phyloP scores from a whole-genome alignment of 2,797 vertebrate species.

The Mormyrus hasselquistii region DNA sequence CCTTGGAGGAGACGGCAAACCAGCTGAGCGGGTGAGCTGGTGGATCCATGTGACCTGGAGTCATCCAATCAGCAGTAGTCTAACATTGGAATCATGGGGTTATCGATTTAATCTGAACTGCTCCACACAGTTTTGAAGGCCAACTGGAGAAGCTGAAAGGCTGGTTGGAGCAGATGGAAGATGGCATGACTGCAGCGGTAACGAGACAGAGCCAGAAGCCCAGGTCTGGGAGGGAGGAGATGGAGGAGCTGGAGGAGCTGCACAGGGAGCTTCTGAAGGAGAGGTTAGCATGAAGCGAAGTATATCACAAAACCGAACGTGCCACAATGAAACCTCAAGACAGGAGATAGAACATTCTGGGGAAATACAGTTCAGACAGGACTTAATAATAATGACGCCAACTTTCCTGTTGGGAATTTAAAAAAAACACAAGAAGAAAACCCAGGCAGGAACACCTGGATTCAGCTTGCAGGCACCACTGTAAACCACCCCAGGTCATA shows the following conservation, averaged over 20 bases:
- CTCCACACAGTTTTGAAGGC: slow-evolving; percentile 71
- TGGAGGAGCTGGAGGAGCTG: slow-evolving; percentile 79
- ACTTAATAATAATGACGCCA: not conserved
- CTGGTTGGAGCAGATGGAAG: slow-evolving; percentile 81
- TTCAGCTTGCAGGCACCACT: not conserved
- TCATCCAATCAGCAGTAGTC: not conserved
- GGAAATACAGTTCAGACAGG: not conserved
- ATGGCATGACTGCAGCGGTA: slow-evolving; percentile 70
- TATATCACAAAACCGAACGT: not conserved
- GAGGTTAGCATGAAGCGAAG: slow-evolving; percentile 59
- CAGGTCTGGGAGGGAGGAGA: slow-evolving; percentile 69
- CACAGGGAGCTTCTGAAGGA: slow-evolving; percentile 74
- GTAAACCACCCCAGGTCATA: not conserved
- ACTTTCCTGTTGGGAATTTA: not conserved
- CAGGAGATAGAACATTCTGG: not conserved
- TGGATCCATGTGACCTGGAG: not conserved
- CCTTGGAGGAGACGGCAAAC: slow-evolving; percentile 72
- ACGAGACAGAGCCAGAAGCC: slow-evolving; percentile 68
- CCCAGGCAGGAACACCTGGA: not conserved
- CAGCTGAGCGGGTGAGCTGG: slow-evolving; percentile 58
- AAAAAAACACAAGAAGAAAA: not conserved
- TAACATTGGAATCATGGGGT: not conserved
- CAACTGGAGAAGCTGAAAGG: slow-evolving; percentile 65
- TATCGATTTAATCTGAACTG: not conserved
- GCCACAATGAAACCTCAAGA: not conserved